Percentiles rank a stretch among this genome's conserved stretches.
These are phyloP conservation scores for Tylochromis polylepis DNA, from an alignment of 2,113 vertebrate genomes.

Conservation along the genomic window DNA sequence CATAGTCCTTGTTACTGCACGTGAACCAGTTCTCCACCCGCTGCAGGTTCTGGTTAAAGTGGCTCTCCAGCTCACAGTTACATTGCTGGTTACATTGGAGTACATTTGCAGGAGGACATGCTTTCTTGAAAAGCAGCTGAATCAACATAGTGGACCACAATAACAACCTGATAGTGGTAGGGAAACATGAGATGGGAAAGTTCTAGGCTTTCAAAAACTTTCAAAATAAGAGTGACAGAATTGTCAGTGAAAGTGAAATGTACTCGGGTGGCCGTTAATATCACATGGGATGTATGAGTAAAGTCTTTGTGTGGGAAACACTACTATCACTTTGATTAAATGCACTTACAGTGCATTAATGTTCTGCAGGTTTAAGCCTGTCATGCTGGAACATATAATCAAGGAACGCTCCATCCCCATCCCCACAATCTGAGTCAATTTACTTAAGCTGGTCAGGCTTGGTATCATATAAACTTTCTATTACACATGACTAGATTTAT, in stretches of 20 bases:
- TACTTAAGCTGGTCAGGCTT: not conserved
- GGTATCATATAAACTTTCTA: too few relatives aligned
- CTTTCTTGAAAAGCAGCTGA: not conserved
- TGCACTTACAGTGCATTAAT: not conserved
- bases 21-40: not conserved
- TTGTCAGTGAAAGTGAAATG: not conserved
- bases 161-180: not conserved
- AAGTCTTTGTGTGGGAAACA: not conserved
- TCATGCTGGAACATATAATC: not conserved
- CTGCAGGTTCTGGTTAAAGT: not conserved
- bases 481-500: not conserved
- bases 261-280: not conserved
- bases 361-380: not conserved
- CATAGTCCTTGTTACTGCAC: not conserved
- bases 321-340: not conserved
- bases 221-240: not conserved
- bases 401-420: not conserved
- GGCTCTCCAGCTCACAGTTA: not conserved
- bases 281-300: not conserved
- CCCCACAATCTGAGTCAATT: not conserved
- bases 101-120: not conserved
- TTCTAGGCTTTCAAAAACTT: not conserved
- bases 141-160: not conserved
- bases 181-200: not conserved
- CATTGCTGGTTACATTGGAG: not conserved